phyloP scores from a whole-genome alignment of 2,113 vertebrate species.

The Uria aalge region DNA sequence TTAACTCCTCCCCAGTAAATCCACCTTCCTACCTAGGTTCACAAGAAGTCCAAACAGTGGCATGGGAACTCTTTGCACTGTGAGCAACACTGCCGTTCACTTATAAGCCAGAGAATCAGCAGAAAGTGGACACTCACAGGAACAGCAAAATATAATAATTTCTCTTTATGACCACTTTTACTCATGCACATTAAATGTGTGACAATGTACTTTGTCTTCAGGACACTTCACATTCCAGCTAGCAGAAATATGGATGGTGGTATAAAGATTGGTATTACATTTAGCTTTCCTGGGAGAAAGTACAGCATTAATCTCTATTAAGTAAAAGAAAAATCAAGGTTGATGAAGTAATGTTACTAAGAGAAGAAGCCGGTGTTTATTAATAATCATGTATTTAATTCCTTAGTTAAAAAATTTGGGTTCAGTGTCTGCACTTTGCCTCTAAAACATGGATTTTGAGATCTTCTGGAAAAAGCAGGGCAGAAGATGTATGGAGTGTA shows the following conservation, averaged over 20 bases:
- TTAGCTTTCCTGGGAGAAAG: background rate
- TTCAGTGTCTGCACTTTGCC: background rate
- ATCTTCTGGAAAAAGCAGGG: background rate
- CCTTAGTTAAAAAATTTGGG: background rate
- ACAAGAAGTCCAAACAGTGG: background rate
- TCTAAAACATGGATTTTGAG: background rate
- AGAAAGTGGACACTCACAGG: background rate
- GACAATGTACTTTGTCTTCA: constrained; percentile 34
- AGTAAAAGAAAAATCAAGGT: background rate
- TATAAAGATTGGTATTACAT: constrained; percentile 19
- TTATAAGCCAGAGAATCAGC: background rate
- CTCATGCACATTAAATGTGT: background rate
- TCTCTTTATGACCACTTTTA: constrained; percentile 20
- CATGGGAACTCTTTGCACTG: background rate
- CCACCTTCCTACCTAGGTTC: background rate
- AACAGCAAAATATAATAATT: constrained; percentile 34
- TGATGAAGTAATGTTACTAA: background rate
- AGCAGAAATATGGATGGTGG: constrained; percentile 40
- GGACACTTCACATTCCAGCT: background rate
- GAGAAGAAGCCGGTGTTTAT: background rate
- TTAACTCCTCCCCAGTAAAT: background rate
- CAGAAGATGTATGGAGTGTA: background rate
- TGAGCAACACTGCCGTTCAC: background rate
- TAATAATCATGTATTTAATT: background rate
- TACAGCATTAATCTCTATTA: constrained; percentile 15